Conservation (phyloP, 1,140 invertebrate genomes). For the Cecropterus lyciades region DNA sequence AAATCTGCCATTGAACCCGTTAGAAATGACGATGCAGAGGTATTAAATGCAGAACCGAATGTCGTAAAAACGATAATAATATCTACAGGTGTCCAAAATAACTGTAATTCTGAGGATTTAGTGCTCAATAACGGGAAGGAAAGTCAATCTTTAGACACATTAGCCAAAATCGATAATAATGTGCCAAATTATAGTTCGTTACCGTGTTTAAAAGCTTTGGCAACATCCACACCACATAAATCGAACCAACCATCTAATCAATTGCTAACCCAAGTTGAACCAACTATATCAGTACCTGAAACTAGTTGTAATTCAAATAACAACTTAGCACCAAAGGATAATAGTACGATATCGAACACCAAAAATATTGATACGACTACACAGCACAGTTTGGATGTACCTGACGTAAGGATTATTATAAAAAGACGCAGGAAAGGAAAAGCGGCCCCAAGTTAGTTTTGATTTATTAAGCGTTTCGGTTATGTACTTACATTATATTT, state of each 20-base stretch:
- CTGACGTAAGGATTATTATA: conserved; percentile 73
- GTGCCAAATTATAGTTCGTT: conserved; percentile 3
- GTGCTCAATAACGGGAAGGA: conserved; percentile 1
- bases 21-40: conserved; percentile 40
- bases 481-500: too few species aligned
- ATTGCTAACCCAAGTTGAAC: conserved; percentile 10
- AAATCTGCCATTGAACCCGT: neutral
- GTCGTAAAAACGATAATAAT: conserved; percentile 64
- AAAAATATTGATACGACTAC: conserved; percentile 36
- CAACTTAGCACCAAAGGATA: conserved; percentile 4
- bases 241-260: too few species aligned
- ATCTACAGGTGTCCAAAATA: conserved; percentile 59
- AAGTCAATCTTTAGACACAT: neutral
- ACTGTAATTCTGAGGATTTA: conserved; percentile 20
- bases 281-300: conserved; percentile 15
- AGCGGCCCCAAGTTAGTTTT: conserved; percentile 8
- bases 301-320: conserved; percentile 31
- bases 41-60: conserved; percentile 36
- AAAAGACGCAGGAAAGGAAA: conserved; percentile 62
- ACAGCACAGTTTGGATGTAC: conserved; percentile 48
- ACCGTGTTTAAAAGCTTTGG: conserved; percentile 51
- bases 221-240: conserved; percentile 69
- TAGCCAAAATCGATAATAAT: conserved; percentile 4
- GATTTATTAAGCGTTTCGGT: too few species aligned
- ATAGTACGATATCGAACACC: conserved; percentile 11